Evolutionary conservation across 53 echinoderm and acorn worm genomes (phyloP).

Genomic region (Echinometra lucunter): DNA sequence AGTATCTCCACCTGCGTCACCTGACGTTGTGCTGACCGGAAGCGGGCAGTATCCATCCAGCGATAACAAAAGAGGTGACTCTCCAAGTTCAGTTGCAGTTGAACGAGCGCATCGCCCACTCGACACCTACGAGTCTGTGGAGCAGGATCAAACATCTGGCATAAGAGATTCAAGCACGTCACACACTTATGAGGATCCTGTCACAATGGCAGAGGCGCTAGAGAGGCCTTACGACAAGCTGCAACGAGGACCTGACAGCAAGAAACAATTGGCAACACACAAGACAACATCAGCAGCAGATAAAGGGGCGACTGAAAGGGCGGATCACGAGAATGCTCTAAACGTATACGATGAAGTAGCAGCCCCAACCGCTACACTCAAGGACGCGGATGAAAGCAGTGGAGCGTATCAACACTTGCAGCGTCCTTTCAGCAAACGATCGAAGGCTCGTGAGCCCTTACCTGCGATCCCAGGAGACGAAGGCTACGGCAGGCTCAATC

Average conservation of each 20-base stretch:
- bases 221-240: background rate
- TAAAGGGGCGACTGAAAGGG: background rate
- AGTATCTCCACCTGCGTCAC: background rate
- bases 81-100: background rate
- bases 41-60: background rate
- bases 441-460: background rate
- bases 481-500: slow-evolving; percentile 2
- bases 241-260: background rate
- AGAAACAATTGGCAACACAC: background rate
- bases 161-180: background rate
- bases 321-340: background rate
- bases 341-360: background rate
- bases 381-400: background rate
- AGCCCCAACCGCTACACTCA: background rate
- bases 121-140: background rate
- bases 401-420: background rate
- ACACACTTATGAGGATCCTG: slow-evolving; percentile 11
- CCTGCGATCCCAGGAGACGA: slow-evolving; percentile 24
- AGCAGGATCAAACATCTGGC: background rate
- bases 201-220: background rate
- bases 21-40: background rate
- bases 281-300: background rate
- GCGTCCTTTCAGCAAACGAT: background rate
- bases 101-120: background rate
- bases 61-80: background rate